Conservation (phyloP, 1,140 invertebrate genomes). For the Periplaneta americana region DNA sequence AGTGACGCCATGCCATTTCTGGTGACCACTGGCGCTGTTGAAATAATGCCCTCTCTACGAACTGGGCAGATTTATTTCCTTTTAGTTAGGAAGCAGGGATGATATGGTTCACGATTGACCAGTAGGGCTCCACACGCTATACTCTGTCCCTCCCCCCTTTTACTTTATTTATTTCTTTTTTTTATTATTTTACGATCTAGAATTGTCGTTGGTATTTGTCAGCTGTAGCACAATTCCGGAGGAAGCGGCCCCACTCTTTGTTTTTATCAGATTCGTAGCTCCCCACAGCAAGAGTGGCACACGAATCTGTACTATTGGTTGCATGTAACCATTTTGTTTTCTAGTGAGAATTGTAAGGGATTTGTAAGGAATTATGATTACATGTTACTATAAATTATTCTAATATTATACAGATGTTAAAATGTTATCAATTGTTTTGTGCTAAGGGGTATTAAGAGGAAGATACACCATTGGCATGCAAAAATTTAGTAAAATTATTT, state of each 20-base stretch:
- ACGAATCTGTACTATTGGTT: not conserved
- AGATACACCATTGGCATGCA: no score
- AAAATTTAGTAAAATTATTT: no score
- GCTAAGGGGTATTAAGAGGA: no score
- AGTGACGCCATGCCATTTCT: no score
- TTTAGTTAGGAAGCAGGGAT: not conserved
- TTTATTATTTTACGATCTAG: not conserved
- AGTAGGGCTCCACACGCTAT: not conserved
- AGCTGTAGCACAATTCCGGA: not conserved
- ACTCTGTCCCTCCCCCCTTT: constrained; percentile 20
- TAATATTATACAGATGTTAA: no score
- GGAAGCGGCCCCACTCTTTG: not conserved
- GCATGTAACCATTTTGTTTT: no score
- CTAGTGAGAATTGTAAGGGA: no score
- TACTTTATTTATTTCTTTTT: constrained; percentile 14
- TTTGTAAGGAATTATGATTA: no score
- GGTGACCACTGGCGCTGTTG: not conserved
- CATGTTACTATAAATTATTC: no score
- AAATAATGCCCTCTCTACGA: not conserved
- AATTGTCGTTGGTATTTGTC: not conserved
- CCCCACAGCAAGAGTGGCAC: not conserved
- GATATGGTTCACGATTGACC: not conserved
- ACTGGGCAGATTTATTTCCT: no score
- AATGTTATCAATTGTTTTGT: no score
- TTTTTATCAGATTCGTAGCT: not conserved